A percentile compares a stretch with the other conserved stretches of the same genome.
Conservation (phyloP, 2,888 invertebrate genomes). For the Yponomeuta malinellus region DNA sequence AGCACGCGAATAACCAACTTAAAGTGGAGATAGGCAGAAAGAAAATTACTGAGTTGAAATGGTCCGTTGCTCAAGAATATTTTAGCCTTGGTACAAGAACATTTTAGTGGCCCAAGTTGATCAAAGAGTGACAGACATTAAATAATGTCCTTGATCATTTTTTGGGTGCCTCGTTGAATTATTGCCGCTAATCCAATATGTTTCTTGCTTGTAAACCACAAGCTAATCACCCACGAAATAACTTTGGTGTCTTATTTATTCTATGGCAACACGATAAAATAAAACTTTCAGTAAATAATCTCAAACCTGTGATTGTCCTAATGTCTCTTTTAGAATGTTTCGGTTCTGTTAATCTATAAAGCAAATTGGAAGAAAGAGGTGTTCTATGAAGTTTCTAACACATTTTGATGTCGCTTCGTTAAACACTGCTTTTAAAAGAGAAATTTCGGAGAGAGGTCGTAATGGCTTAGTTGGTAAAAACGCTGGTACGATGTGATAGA, state of each 20-base stretch:
- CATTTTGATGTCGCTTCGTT: too few species aligned
- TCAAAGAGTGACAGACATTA: background rate
- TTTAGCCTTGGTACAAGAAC: background rate
- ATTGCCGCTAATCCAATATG: constrained; percentile 4
- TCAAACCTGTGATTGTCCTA: background rate
- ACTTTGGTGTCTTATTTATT: constrained; percentile 3
- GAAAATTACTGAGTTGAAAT: too few species aligned
- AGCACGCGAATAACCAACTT: too few species aligned
- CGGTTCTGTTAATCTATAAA: background rate
- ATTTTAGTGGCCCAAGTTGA: constrained; percentile 7
- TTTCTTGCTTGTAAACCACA: constrained; percentile 1
- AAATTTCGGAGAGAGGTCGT: too few species aligned
- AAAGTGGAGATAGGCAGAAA: too few species aligned
- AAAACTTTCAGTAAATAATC: background rate
- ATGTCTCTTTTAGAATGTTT: background rate
- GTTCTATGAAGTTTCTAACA: too few species aligned
- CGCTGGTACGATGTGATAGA: too few species aligned
- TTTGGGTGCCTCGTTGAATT: background rate
- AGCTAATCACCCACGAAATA: background rate
- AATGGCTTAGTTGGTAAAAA: too few species aligned
- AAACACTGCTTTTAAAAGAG: too few species aligned
- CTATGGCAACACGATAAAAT: background rate
- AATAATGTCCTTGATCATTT: background rate
- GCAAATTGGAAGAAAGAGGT: background rate
- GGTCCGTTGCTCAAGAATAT: background rate